Evolutionary conservation across 2,888 invertebrate species (phyloP), one percentile per base, ranked within the genome.

Genomic region (Merodon equestris): DNA sequence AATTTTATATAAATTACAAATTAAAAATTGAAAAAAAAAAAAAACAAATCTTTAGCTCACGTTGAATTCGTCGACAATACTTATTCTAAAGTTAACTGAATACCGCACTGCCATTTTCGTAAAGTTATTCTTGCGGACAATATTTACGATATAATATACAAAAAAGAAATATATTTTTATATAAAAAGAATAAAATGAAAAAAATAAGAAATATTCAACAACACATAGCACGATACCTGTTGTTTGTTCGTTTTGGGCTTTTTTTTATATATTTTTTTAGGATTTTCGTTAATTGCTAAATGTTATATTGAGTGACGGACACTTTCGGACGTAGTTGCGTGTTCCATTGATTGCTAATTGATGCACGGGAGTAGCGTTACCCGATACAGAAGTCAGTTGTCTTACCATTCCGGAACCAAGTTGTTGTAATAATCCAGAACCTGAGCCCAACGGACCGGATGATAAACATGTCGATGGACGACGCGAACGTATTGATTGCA

Each of bases 331-430:
- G 84, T 90, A 90, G 86, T 91, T 91, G 84, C 90, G 91, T 85
- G 88, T 90, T 89, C 91, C 91, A 85, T 91, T 91, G 82, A 91
- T 86, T 83, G 87, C 90, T 83, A 90, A 87, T 79, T 91, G 89
- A 85, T 90, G 90, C 88, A 90, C 90, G 87, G 90, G 91, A 91
- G 91, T 91, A 90, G 92, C 92, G 89, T 91, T 92, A 86, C 91
- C 90, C 87, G 92, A 91, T 90, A 92, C 91, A 83, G 89, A 88
- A 87, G 93, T 92, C 89, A 93, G 91, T 90, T 93, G 94, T 92
- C 96, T 96, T 95, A 96, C 96, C 95, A 97, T 94, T 92, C 96
- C 96, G 90, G 94, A 93, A 92, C 96, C 95, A 88, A 97, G 91
- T 90, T 96, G 96, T 87, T 96, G 96, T 83, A 97, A 90, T 81